A percentile compares a stretch with the other conserved stretches of the same genome.
Evolutionary conservation across 1,140 invertebrate species (phyloP).

Genomic region (Cheumatopsyche charites): DNA sequence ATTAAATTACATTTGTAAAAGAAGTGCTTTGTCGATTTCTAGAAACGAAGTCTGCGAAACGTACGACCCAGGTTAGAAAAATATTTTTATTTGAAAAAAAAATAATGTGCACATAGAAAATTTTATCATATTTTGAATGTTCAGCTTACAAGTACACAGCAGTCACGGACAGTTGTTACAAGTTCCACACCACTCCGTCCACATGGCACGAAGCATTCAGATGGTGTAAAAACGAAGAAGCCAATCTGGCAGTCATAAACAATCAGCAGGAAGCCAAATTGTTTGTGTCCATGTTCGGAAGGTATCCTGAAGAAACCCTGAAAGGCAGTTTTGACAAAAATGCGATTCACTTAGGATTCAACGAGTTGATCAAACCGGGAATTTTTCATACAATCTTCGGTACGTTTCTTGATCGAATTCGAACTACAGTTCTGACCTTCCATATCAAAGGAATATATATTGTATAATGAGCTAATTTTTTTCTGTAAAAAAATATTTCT

Average conservation of each 20-base stretch:
- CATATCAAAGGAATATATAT: conserved; percentile 2
- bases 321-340: conserved; percentile 4
- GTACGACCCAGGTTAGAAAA: neutral
- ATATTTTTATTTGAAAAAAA: conserved; percentile 2
- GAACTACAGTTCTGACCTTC: neutral
- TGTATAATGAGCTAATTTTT: neutral
- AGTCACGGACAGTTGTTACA: conserved; percentile 48
- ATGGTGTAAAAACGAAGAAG: conserved; percentile 49
- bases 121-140: neutral
- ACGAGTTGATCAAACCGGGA: conserved; percentile 9
- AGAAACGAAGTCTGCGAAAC: too few relatives aligned
- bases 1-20: conserved; percentile 31
- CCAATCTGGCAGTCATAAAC: conserved; percentile 50
- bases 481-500: too few relatives aligned
- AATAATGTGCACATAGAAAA: neutral
- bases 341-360: neutral
- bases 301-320: neutral
- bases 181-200: conserved; percentile 47
- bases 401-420: too few relatives aligned
- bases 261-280: conserved; percentile 36
- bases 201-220: conserved; percentile 49
- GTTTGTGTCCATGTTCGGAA: neutral
- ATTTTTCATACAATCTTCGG: conserved; percentile 1
- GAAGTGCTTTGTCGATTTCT: too few relatives aligned
- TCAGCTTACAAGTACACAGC: conserved; percentile 25